phyloP scores from a whole-genome alignment of 2,797 vertebrate genomes.

The Amphiprion clarkii region DNA sequence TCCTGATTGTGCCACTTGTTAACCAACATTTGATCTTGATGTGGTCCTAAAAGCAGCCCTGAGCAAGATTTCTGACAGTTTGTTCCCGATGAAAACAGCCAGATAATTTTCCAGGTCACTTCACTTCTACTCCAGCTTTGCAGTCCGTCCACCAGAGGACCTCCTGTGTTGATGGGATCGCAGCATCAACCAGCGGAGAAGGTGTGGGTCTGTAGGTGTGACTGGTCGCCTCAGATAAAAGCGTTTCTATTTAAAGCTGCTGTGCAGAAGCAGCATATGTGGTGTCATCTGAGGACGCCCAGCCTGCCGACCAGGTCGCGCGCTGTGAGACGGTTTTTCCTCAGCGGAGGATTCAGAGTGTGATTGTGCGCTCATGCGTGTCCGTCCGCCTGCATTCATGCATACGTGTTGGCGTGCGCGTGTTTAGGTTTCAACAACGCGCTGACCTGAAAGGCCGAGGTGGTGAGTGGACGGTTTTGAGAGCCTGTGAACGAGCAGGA shows the following conservation, averaged over 20 bases:
- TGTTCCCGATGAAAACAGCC: neutral
- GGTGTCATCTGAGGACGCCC: slow-evolving; percentile 52
- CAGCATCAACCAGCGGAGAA: neutral
- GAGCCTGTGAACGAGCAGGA: slow-evolving; percentile 16
- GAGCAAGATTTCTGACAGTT: neutral
- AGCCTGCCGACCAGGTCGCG: neutral
- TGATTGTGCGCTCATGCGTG: slow-evolving; percentile 38
- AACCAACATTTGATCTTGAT: neutral
- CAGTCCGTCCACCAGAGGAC: slow-evolving; percentile 8
- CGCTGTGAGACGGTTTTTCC: neutral
- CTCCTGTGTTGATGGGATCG: neutral
- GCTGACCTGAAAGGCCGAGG: slow-evolving; percentile 40
- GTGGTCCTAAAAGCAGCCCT: slow-evolving; percentile 4
- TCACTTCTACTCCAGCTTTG: neutral
- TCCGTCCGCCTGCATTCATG: slow-evolving; percentile 9
- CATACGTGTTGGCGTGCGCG: slow-evolving; percentile 20
- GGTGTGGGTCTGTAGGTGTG: slow-evolving; percentile 23
- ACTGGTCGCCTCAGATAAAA: slow-evolving; percentile 28
- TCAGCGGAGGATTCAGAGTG: slow-evolving; percentile 13
- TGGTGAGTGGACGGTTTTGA: slow-evolving; percentile 26
- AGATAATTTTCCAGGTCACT: slow-evolving; percentile 8
- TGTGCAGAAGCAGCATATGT: slow-evolving; percentile 17
- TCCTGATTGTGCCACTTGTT: no score
- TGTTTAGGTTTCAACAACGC: slow-evolving; percentile 31
- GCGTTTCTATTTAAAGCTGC: slow-evolving; percentile 57